Evolutionary conservation across 1,140 invertebrate genomes (phyloP).

Genomic region (Manduca sexta): DNA sequence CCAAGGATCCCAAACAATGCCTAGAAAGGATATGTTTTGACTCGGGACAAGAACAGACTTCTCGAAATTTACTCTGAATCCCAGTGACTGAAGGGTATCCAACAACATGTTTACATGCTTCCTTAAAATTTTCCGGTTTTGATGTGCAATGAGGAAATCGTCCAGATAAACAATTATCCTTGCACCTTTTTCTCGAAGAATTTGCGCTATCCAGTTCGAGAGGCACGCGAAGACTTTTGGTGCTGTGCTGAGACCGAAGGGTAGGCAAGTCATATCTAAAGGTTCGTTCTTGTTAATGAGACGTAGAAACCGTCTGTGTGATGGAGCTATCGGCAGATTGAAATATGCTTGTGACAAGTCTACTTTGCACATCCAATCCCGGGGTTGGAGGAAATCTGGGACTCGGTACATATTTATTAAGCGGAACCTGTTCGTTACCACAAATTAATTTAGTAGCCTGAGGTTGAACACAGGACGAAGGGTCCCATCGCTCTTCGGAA

Average conservation of each 20-base stretch:
- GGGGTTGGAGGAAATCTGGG: too few species aligned
- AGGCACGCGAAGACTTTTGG: slow-evolving; percentile 19
- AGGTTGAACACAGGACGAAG: too few species aligned
- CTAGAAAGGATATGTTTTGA: slow-evolving; percentile 15
- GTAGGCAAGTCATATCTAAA: slow-evolving; percentile 36
- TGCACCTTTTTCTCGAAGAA: slow-evolving; percentile 22
- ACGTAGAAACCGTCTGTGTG: too few species aligned
- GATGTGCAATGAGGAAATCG: slow-evolving; percentile 30
- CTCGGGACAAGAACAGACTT: slow-evolving; percentile 13
- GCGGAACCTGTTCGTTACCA: too few species aligned
- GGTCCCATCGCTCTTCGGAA: too few species aligned
- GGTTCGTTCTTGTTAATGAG: slow-evolving; percentile 19
- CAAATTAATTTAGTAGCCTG: too few species aligned
- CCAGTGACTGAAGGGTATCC: slow-evolving; percentile 13
- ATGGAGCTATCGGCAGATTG: too few species aligned
- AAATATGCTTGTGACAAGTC: too few species aligned
- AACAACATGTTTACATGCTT: neutral
- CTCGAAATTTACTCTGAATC: slow-evolving; percentile 14
- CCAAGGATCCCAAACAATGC: slow-evolving; percentile 25
- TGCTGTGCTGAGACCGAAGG: slow-evolving; percentile 21
- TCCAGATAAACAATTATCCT: slow-evolving; percentile 35
- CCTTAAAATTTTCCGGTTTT: neutral
- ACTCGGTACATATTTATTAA: too few species aligned
- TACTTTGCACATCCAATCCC: too few species aligned
- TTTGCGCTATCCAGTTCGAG: slow-evolving; percentile 22